Percentiles rank a stretch among this genome's conserved stretches.
phyloP scores from a whole-genome alignment of 2,888 invertebrate species.

The Lypha dubia region DNA sequence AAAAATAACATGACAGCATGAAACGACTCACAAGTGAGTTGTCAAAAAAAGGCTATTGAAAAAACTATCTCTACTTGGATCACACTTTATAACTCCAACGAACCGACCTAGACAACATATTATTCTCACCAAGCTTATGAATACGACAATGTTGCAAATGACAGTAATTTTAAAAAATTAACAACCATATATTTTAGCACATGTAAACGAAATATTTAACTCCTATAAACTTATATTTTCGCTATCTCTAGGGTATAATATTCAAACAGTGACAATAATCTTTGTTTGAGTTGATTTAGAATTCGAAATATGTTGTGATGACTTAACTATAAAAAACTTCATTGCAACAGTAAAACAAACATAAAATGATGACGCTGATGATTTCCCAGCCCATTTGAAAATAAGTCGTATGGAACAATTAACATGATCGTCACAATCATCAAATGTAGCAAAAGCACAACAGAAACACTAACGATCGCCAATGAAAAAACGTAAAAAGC shows the following conservation, averaged over 20 bases:
- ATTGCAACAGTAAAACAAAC: conserved; percentile 21
- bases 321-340: conserved; percentile 62
- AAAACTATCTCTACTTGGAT: too few species aligned
- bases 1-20: too few species aligned
- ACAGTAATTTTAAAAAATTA: conserved; percentile 48
- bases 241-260: conserved; percentile 49
- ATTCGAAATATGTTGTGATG: conserved; percentile 69
- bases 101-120: background rate
- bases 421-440: conserved; percentile 60
- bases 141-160: conserved; percentile 47
- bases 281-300: conserved; percentile 31
- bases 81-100: too few species aligned
- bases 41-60: too few species aligned
- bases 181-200: conserved; percentile 67
- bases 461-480: conserved; percentile 41
- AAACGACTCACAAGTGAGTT: too few species aligned
- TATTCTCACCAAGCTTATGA: conserved; percentile 23
- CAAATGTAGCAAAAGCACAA: conserved; percentile 29
- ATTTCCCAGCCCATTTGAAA: conserved; percentile 64
- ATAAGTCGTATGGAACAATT: conserved; percentile 65
- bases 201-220: conserved; percentile 68
- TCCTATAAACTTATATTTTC: conserved; percentile 38
- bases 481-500: conserved; percentile 5
- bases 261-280: background rate
- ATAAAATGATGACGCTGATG: conserved; percentile 40